phyloP scores from a whole-genome alignment of 2,797 vertebrate species.

The Neosilurus hyrtlii region DNA sequence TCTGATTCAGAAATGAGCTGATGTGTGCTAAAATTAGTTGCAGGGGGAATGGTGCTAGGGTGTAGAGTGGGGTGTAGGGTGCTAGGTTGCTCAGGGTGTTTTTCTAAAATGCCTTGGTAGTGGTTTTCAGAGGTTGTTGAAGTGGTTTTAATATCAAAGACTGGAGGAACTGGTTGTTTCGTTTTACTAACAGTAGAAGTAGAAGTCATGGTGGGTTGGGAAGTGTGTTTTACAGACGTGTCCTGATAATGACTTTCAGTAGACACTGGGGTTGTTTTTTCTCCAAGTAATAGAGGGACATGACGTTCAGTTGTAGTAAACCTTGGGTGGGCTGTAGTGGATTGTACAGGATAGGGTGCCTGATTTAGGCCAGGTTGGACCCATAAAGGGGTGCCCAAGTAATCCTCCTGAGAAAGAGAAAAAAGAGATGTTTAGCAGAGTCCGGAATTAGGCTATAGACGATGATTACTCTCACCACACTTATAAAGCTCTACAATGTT shows the following conservation, averaged over 20 bases:
- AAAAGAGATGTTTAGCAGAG: conserved; percentile 18
- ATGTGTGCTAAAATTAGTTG: conserved; percentile 38
- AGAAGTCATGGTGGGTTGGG: neutral
- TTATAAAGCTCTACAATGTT: neutral
- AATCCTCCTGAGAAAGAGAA: conserved; percentile 56
- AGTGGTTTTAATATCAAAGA: conserved; percentile 14
- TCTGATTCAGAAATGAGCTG: conserved; percentile 33
- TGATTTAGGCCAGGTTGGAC: conserved; percentile 54
- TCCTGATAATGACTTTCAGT: conserved; percentile 12
- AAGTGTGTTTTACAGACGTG: neutral
- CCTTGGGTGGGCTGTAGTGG: conserved; percentile 44
- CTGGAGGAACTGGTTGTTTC: neutral
- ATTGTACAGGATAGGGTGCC: conserved; percentile 47
- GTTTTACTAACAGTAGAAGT: neutral
- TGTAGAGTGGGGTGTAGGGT: conserved; percentile 1
- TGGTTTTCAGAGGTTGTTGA: conserved; percentile 47
- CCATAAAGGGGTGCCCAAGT: conserved; percentile 56
- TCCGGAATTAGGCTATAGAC: neutral
- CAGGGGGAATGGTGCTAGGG: conserved; percentile 17
- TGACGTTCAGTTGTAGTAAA: conserved; percentile 62
- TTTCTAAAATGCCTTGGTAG: conserved; percentile 34
- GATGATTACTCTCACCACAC: neutral
- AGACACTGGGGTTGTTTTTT: conserved; percentile 57
- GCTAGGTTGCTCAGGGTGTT: conserved; percentile 34
- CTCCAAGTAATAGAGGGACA: conserved; percentile 56